Evolutionary conservation across 2,113 vertebrate species (phyloP).

Genomic region (Prinia subflava): DNA sequence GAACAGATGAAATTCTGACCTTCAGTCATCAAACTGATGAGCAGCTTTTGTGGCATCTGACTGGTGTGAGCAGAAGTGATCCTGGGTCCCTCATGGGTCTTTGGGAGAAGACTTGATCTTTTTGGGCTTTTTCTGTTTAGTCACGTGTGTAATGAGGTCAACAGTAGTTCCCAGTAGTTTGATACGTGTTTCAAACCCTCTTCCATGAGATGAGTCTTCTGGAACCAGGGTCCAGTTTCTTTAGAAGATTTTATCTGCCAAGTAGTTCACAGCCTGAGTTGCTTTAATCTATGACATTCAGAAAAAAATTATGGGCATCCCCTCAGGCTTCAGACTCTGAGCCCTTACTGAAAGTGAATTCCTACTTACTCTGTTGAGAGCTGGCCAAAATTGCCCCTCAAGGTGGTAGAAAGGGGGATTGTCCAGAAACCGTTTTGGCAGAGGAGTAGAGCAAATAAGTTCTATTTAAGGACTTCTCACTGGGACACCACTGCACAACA

Average conservation of each 20-base stretch:
- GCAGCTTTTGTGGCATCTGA: not conserved
- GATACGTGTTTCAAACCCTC: not conserved
- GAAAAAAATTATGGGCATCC: not conserved
- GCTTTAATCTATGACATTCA: fast-evolving
- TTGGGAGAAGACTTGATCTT: not conserved
- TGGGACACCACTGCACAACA: not conserved
- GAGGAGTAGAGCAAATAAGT: not conserved
- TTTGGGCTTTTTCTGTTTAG: not conserved
- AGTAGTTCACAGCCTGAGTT: not conserved
- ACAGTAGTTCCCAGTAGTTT: not conserved
- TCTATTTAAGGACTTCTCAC: not conserved
- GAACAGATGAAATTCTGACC: not conserved
- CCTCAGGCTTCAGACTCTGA: not conserved
- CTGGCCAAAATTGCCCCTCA: not conserved
- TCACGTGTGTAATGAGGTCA: fast-evolving
- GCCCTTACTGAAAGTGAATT: not conserved
- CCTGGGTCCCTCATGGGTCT: not conserved
- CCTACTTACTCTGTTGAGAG: not conserved
- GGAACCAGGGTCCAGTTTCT: not conserved
- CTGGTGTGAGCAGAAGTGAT: not conserved
- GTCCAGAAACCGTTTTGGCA: not conserved
- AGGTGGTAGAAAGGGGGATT: not conserved
- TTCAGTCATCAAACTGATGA: not conserved
- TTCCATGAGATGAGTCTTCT: not conserved
- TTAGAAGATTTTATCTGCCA: not conserved